phyloP scores from a whole-genome alignment of 1,140 invertebrate species.

The Brachionus sp. region DNA sequence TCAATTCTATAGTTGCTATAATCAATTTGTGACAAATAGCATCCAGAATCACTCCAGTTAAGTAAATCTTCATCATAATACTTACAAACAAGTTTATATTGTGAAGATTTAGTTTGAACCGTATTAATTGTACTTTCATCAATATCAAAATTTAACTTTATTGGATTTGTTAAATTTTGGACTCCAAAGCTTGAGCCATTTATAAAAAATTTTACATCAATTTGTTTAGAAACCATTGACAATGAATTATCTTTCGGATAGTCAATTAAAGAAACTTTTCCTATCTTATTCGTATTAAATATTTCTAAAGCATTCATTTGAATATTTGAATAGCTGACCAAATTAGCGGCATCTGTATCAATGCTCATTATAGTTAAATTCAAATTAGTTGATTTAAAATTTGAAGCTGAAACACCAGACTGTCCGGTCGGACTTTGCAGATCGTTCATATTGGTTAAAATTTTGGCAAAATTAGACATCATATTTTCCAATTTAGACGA shows the following conservation, averaged over 20 bases:
- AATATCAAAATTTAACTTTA: constrained; percentile 1
- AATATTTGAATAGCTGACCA: not conserved
- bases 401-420: not conserved
- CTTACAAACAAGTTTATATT: constrained; percentile 1
- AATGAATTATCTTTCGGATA: not conserved
- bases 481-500: not conserved
- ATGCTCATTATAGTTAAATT: not conserved
- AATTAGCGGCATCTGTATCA: not conserved
- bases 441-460: not conserved
- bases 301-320: not conserved
- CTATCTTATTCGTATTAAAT: not conserved
- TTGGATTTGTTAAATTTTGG: not conserved
- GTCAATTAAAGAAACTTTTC: not conserved
- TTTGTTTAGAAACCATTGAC: constrained; percentile 14
- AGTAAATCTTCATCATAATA: not conserved
- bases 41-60: not conserved
- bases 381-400: not conserved
- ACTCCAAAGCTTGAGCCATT: not conserved
- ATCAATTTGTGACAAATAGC: not conserved
- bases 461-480: not conserved
- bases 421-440: not conserved
- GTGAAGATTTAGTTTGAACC: not conserved
- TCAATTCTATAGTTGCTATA: not conserved
- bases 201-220: constrained; percentile 9
- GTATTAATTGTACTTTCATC: not conserved